Percentiles rank a stretch among this genome's conserved stretches.
These are phyloP conservation scores for Pegoplata infirma DNA, from an alignment of 2,888 invertebrate species.

Conservation along the genomic window DNA sequence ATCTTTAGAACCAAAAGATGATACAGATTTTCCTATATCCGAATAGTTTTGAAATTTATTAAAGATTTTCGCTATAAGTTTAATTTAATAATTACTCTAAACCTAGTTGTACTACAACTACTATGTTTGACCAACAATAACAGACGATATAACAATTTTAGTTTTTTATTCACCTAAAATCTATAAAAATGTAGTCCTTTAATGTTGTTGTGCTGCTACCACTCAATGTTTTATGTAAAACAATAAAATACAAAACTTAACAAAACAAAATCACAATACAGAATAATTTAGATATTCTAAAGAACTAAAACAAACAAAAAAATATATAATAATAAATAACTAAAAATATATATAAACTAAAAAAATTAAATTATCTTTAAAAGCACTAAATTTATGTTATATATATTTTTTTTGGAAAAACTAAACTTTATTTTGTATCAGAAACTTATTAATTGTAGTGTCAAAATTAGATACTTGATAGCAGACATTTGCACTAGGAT, in stretches of 20 bases:
- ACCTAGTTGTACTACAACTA: conserved; percentile 1
- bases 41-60: conserved; percentile 68
- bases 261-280: conserved; percentile 19
- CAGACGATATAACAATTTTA: conserved; percentile 12
- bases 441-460: too few species aligned
- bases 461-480: too few species aligned
- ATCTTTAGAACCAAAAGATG: conserved; percentile 77
- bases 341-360: neutral
- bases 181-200: conserved; percentile 31
- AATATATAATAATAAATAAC: conserved; percentile 1
- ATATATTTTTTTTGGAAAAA: neutral
- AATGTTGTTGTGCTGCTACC: conserved; percentile 58
- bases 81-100: conserved; percentile 18
- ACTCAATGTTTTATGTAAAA: conserved; percentile 49
- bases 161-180: neutral
- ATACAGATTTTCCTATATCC: conserved; percentile 73
- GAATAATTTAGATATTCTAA: neutral
- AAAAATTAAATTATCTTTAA: conserved; percentile 1
- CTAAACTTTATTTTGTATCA: too few species aligned
- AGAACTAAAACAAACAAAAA: neutral
- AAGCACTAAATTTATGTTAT: neutral
- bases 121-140: conserved; percentile 47
- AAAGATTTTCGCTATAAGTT: conserved; percentile 8
- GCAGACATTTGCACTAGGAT: too few species aligned
- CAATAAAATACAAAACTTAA: conserved; percentile 33